Evolutionary conservation across 2,888 invertebrate genomes (phyloP), one percentile per base, ranked within the genome.

Genomic region (Lacanobia wlatinum): DNA sequence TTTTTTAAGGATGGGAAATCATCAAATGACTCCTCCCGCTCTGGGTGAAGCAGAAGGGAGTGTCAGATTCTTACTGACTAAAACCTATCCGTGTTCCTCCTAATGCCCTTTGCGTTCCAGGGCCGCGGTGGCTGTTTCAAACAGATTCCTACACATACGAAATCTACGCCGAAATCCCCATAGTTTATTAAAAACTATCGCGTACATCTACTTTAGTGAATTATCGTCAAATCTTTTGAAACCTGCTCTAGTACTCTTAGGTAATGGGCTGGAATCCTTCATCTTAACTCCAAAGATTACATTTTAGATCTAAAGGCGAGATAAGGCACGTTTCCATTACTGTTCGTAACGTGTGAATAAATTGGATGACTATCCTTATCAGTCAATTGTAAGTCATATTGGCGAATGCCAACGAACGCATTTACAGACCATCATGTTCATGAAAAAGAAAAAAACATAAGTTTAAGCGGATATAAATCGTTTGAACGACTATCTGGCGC

Each of bases 301-400:
- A 68, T 50, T 78, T 59, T 28, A 38, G 21, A 78, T 59, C 14
- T 53, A 21, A 40, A 46, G 21, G 6, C 16, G 40, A 48, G 78
- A 53, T 78, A 59, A 28, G 34, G 38, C 58, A 52, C 59, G 52
- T 59, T 52, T 48, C 28, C 71, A 78, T 62, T 76, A 78, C 38
- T 28, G 56, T 72, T 75, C 52, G 48, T 21, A 58, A 62, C 7
- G 50, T 61, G 55, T 65, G 75, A 76, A 61, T 73, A 38, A 65
- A 65, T 55, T 80, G 34, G 38, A 58, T 60, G 34, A 34, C 21
- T 77, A 48, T 73, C 52, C 2, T 3, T 16, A 62, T 73, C 58
- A 53, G 56, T 48, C 52, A 72, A 62, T 58, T 58, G n/a, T 46
- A 59, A 12, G 46, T 53, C 23, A 59, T 43, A 16, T 73, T 28